Conservation (phyloP, 2,888 invertebrate species). For the Malacosoma neustria region DNA sequence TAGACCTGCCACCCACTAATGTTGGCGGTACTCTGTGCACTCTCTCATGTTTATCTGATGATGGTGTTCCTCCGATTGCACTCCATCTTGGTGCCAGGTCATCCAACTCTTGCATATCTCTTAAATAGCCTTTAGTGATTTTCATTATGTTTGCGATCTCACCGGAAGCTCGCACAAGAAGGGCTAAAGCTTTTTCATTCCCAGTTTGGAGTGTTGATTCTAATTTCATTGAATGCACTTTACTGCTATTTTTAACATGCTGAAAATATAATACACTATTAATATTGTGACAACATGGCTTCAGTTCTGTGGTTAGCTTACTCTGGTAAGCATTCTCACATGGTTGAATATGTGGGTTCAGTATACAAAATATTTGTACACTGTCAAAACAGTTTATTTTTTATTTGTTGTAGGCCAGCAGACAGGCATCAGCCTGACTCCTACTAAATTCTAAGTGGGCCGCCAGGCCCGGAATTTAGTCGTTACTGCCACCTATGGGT, state of each 20-base stretch:
- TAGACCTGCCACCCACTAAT: constrained; percentile 51
- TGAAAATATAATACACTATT: too few species aligned
- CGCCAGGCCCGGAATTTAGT: too few species aligned
- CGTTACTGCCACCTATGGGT: too few species aligned
- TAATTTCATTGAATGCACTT: constrained; percentile 33
- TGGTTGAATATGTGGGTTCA: too few species aligned
- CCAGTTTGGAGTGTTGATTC: constrained; percentile 42
- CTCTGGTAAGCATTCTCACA: too few species aligned
- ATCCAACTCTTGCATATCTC: constrained; percentile 33
- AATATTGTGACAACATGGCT: too few species aligned
- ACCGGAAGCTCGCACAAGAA: constrained; percentile 48
- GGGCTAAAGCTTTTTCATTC: constrained; percentile 42
- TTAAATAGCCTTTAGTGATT: constrained; percentile 40
- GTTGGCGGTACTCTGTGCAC: constrained; percentile 51
- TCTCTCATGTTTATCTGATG: constrained; percentile 26
- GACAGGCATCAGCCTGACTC: too few species aligned
- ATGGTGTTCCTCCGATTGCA: constrained; percentile 34
- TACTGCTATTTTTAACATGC: constrained; percentile 45
- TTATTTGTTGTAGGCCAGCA: too few species aligned
- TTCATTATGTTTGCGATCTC: constrained; percentile 44
- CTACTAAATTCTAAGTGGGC: too few species aligned
- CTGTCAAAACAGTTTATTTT: too few species aligned
- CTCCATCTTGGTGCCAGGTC: constrained; percentile 43
- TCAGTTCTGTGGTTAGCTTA: too few species aligned
- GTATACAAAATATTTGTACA: too few species aligned